Conservation (phyloP, 1,140 invertebrate genomes). For the Drosophila nikananu region DNA sequence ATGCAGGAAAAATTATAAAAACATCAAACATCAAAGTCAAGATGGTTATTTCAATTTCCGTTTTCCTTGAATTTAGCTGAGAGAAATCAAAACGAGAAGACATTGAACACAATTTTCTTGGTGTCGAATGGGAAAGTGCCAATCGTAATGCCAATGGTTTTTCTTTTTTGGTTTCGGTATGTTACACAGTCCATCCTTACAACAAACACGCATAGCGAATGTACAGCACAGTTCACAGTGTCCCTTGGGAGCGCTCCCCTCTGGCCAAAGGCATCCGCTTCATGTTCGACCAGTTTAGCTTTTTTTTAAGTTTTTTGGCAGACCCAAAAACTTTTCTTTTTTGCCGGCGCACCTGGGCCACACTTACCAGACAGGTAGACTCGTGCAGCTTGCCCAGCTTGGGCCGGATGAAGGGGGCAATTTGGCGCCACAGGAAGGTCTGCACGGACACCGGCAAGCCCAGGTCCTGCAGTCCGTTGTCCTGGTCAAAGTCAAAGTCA, state of each 20-base stretch:
- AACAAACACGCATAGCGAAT: conserved; percentile 81
- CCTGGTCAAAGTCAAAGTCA: conserved; percentile 85
- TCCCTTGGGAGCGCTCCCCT: conserved; percentile 14
- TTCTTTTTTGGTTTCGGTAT: conserved; percentile 14
- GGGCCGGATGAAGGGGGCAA: conserved; percentile 96
- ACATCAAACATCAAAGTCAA: conserved; percentile 58
- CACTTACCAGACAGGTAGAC: conserved; percentile 97
- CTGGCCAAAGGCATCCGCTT: conserved; percentile 4
- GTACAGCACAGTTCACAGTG: conserved; percentile 66
- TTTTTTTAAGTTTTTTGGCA: conserved; percentile 19
- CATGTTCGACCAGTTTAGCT: conserved; percentile 1
- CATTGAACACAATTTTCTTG: conserved; percentile 50
- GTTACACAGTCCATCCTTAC: conserved; percentile 72
- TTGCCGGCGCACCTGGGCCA: conserved; percentile 3
- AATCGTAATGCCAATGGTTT: conserved; percentile 45
- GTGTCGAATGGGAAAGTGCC: conserved; percentile 35
- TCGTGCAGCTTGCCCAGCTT: conserved; percentile 98
- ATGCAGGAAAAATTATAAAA: conserved; percentile 54
- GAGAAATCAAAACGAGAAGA: conserved; percentile 52
- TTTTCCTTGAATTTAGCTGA: conserved; percentile 18
- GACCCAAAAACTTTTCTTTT: conserved; percentile 11
- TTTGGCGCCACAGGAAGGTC: conserved; percentile 98
- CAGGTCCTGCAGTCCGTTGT: conserved; percentile 89
- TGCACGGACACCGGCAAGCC: conserved; percentile 98
- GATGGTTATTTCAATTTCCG: conserved; percentile 6